Evolutionary conservation across 2,113 vertebrate species (phyloP).

Genomic region (Chaetorhynchus papuensis): DNA sequence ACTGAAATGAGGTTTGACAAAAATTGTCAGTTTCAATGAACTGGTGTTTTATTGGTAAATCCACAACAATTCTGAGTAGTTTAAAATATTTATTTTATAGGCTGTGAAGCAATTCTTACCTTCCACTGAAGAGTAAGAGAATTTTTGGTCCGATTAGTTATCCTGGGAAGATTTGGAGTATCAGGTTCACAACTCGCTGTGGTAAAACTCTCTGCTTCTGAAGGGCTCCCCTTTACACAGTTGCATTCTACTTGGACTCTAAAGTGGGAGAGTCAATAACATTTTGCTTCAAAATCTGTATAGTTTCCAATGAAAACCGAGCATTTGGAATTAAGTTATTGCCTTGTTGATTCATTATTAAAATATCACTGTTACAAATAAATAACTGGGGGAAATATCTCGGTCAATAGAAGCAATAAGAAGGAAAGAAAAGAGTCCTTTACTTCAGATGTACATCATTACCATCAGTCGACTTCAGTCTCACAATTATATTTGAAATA

Average conservation of each 20-base stretch:
- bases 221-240: conserved; percentile 85
- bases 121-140: conserved; percentile 92
- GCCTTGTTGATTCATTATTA: background rate
- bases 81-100: background rate
- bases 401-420: background rate
- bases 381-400: background rate
- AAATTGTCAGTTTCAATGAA: background rate
- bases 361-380: background rate
- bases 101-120: conserved; percentile 65
- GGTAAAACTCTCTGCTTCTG: conserved; percentile 89
- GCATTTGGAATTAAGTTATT: background rate
- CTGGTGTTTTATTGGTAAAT: background rate
- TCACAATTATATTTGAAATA: background rate
- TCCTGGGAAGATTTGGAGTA: conserved; percentile 84
- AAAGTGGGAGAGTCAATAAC: background rate
- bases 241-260: conserved; percentile 88
- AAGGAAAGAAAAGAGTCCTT: background rate
- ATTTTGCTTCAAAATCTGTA: background rate
- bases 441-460: background rate
- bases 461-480: background rate
- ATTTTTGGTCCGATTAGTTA: conserved; percentile 92
- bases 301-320: background rate
- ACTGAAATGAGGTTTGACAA: background rate
- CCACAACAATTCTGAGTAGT: background rate
- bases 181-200: conserved; percentile 92